These are phyloP conservation scores for Diabrotica balteata DNA, from an alignment of 2,888 invertebrate species.

Conservation along the genomic window DNA sequence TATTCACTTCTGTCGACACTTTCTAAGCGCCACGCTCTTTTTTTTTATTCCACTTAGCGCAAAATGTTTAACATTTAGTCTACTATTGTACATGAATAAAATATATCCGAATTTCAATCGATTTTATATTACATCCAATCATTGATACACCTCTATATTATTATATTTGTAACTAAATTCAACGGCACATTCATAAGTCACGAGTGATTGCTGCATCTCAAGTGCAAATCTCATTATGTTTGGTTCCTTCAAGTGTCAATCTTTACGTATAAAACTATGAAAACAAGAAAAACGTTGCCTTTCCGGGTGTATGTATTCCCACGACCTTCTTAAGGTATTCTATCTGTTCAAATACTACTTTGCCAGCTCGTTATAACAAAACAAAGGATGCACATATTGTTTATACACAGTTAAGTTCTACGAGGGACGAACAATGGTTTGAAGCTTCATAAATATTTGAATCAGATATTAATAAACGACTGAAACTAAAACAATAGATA, in stretches of 20 bases:
- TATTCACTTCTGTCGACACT: too few relatives aligned
- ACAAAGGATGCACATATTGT: background rate
- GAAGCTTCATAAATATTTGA: too few relatives aligned
- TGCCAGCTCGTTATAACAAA: background rate
- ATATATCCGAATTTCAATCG: too few relatives aligned
- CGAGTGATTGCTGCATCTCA: background rate
- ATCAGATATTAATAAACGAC: too few relatives aligned
- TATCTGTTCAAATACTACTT: conserved; percentile 9
- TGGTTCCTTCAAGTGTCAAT: conserved; percentile 11
- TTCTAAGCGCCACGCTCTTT: too few relatives aligned
- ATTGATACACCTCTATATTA: too few relatives aligned
- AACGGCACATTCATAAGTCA: background rate
- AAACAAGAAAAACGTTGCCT: conserved; percentile 8
- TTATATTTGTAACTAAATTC: too few relatives aligned
- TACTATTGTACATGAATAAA: too few relatives aligned
- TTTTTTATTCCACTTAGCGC: too few relatives aligned
- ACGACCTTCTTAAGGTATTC: conserved; percentile 19
- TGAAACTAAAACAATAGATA: too few relatives aligned
- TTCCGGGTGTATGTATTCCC: conserved; percentile 11
- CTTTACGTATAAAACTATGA: conserved; percentile 6
- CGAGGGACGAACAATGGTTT: background rate
- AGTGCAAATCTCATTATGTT: background rate
- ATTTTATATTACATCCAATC: too few relatives aligned
- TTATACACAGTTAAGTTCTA: background rate
- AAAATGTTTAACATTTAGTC: too few relatives aligned